phyloP scores from a whole-genome alignment of 1,140 invertebrate species.

The Calephelis virginiensis region DNA sequence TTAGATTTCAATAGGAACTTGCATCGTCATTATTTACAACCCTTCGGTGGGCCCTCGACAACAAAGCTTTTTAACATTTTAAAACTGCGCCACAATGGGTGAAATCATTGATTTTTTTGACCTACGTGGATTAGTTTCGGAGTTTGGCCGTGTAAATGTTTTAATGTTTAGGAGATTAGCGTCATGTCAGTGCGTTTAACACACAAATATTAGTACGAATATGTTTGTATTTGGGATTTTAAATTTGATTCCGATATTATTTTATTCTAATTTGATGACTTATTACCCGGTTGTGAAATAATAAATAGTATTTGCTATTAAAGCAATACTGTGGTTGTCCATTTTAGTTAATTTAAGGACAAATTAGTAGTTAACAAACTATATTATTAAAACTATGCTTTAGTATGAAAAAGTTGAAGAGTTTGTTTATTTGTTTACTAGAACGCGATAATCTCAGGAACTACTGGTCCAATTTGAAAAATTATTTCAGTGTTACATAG shows the following conservation, averaged over 20 bases:
- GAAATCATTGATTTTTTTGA: slow-evolving; percentile 59
- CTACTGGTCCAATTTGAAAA: too few species aligned
- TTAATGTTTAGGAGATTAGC: slow-evolving; percentile 76
- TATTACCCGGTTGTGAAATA: too few species aligned
- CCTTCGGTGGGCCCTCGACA: slow-evolving; percentile 66
- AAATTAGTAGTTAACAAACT: too few species aligned
- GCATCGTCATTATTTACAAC: slow-evolving; percentile 75
- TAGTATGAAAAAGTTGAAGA: too few species aligned
- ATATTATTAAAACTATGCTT: too few species aligned
- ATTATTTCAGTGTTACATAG: too few species aligned
- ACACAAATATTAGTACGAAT: slow-evolving; percentile 63
- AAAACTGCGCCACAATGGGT: slow-evolving; percentile 64
- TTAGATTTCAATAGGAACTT: slow-evolving; percentile 62
- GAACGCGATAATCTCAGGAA: too few species aligned
- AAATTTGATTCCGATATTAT: slow-evolving; percentile 27
- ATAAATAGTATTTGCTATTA: too few species aligned
- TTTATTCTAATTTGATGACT: neutral
- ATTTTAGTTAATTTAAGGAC: too few species aligned
- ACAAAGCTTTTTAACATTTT: slow-evolving; percentile 75
- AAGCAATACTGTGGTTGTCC: too few species aligned
- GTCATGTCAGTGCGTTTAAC: slow-evolving; percentile 55
- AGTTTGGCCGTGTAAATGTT: slow-evolving; percentile 60
- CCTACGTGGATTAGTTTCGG: slow-evolving; percentile 48
- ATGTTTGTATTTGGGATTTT: slow-evolving; percentile 55
- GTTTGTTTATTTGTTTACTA: too few species aligned